A percentile compares a stretch with the other conserved stretches of the same genome.
These are phyloP conservation scores for Linhomoeus sp. DNA, from an alignment of 2,888 invertebrate genomes.

Conservation along the genomic window DNA sequence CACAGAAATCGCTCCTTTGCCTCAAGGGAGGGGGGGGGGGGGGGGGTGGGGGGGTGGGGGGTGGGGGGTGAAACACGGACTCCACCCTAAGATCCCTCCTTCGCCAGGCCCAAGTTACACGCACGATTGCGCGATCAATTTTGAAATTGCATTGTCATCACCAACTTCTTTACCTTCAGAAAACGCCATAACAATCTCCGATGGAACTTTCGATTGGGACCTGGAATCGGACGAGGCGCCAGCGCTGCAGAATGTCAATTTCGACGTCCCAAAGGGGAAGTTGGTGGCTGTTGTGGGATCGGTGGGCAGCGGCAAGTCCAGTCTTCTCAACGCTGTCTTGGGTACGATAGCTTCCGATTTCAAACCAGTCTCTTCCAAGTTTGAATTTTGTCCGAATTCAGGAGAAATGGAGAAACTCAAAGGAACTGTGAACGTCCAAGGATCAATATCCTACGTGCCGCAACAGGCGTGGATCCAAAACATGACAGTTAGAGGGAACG, in stretches of 20 bases:
- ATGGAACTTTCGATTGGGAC: background rate
- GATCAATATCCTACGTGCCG: slow-evolving; percentile 59
- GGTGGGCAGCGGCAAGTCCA: slow-evolving; percentile 34
- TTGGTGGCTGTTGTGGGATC: slow-evolving; percentile 28
- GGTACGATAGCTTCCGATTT: too few species aligned
- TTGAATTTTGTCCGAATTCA: slow-evolving; percentile 1
- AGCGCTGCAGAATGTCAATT: slow-evolving; percentile 39
- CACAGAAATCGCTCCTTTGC: too few species aligned
- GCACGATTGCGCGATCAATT: too few species aligned
- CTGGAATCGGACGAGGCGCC: background rate
- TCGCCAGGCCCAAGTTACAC: too few species aligned
- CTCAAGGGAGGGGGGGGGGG: too few species aligned
- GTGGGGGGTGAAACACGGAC: too few species aligned
- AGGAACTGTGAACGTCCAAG: slow-evolving; percentile 22
- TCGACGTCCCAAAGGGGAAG: slow-evolving; percentile 28
- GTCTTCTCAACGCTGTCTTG: slow-evolving; percentile 51
- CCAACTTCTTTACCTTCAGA: too few species aligned
- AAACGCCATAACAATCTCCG: background rate
- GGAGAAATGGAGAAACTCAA: slow-evolving; percentile 40
- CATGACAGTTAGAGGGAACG: slow-evolving; percentile 72
- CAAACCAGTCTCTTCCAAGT: too few species aligned
- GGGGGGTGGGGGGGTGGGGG: too few species aligned
- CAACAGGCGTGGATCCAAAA: slow-evolving; percentile 98
- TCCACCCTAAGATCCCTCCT: too few species aligned
- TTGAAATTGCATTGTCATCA: too few species aligned